These are phyloP conservation scores for Phenganax marumi DNA, from an alignment of 92 coral and sea anemone genomes.

Conservation along the genomic window DNA sequence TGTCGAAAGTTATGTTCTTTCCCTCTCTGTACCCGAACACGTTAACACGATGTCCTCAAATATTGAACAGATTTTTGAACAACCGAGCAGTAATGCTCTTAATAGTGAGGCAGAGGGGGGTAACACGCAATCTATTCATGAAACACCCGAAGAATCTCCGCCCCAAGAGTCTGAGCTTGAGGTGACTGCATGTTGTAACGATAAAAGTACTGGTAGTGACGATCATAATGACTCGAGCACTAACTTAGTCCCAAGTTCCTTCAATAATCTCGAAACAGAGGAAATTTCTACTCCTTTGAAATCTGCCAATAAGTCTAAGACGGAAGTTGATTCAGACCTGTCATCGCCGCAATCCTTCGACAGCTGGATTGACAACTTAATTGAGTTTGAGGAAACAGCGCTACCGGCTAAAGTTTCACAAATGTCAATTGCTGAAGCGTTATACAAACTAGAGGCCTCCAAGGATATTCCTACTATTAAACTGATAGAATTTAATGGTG, in stretches of 20 bases:
- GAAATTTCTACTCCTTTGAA: neutral
- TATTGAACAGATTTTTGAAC: conserved; percentile 2
- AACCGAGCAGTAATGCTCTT: conserved; percentile 4
- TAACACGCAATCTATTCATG: conserved; percentile 13
- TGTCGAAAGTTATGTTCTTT: conserved; percentile 8
- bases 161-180: conserved; percentile 1
- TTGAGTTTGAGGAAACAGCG: conserved; percentile 53
- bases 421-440: conserved; percentile 19
- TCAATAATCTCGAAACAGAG: neutral
- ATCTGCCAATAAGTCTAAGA: conserved; percentile 5
- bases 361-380: no score
- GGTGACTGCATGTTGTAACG: conserved; percentile 6
- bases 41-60: neutral
- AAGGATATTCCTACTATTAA: conserved; percentile 32
- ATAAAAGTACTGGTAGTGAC: neutral
- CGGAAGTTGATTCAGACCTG: neutral
- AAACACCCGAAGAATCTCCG: neutral
- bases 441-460: conserved; percentile 30
- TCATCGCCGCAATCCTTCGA: conserved; percentile 18
- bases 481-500: conserved; percentile 29
- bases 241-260: neutral
- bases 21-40: neutral
- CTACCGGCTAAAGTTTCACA: neutral
- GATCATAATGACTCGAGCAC: neutral
- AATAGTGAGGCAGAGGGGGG: conserved; percentile 5